Evolutionary conservation across 2,888 invertebrate species (phyloP).

Genomic region (Operophtera brumata): DNA sequence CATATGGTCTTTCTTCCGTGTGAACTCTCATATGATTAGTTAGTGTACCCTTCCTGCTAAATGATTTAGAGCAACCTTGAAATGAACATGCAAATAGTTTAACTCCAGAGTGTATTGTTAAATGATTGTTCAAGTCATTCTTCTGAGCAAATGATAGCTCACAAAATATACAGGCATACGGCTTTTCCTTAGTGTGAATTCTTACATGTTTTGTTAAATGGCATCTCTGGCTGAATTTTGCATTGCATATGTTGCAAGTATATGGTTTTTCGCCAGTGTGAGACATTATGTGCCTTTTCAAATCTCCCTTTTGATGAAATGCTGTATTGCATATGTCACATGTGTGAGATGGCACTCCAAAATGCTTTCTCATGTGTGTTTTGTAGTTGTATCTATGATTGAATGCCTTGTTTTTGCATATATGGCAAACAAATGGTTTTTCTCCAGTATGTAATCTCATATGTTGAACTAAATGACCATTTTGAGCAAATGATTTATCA

Average conservation of each 20-base stretch:
- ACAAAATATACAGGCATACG: neutral
- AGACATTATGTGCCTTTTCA: neutral
- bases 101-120: neutral
- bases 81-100: constrained; percentile 1
- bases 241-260: neutral
- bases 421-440: constrained; percentile 9
- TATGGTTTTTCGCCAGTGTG: neutral
- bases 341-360: neutral
- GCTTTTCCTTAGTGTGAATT: neutral
- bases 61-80: neutral
- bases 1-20: neutral
- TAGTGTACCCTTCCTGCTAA: neutral
- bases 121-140: neutral
- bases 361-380: neutral
- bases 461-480: constrained; percentile 13
- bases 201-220: constrained; percentile 7
- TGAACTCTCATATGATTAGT: constrained; percentile 6
- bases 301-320: neutral
- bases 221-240: constrained; percentile 7
- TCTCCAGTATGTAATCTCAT: constrained; percentile 19
- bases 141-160: neutral
- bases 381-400: neutral
- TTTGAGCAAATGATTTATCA: constrained; percentile 10
- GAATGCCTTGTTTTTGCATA: constrained; percentile 7
- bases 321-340: neutral